Percentiles rank a stretch among this genome's conserved stretches.
Conservation (phyloP, 1,140 invertebrate species). For the Drosophila biarmipes region DNA sequence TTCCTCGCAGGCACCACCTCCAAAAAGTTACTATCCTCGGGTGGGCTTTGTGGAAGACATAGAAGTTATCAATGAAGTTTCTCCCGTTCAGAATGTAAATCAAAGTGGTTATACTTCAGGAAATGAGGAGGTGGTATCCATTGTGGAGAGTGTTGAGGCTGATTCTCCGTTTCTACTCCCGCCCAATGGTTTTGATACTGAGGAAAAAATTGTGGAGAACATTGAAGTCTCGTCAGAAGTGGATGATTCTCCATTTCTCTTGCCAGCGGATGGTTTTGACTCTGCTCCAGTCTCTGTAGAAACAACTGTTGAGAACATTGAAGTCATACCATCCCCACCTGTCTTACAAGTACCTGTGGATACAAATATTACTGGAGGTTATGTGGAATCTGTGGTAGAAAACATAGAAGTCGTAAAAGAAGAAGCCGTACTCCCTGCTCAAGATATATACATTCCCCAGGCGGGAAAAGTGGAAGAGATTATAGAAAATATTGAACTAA, state of each 20-base stretch:
- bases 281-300: conserved; percentile 4
- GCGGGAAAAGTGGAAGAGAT: conserved; percentile 7
- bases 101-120: neutral
- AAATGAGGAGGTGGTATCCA: neutral
- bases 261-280: conserved; percentile 22
- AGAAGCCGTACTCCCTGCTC: conserved; percentile 1
- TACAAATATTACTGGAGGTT: neutral
- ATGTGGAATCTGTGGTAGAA: conserved; percentile 21
- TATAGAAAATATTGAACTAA: conserved; percentile 14
- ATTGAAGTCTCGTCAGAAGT: conserved; percentile 12
- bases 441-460: neutral
- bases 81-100: neutral
- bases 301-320: conserved; percentile 15
- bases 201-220: conserved; percentile 11
- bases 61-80: neutral
- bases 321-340: neutral
- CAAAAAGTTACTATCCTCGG: conserved; percentile 1
- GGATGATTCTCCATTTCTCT: conserved; percentile 21
- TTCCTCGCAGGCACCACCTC: neutral
- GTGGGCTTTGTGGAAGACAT: conserved; percentile 3
- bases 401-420: conserved; percentile 10
- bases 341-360: conserved; percentile 1
- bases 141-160: neutral
- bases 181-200: conserved; percentile 8
- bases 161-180: conserved; percentile 24